Conservation (phyloP, 2,797 vertebrate genomes). For the Eptatretus atami region DNA sequence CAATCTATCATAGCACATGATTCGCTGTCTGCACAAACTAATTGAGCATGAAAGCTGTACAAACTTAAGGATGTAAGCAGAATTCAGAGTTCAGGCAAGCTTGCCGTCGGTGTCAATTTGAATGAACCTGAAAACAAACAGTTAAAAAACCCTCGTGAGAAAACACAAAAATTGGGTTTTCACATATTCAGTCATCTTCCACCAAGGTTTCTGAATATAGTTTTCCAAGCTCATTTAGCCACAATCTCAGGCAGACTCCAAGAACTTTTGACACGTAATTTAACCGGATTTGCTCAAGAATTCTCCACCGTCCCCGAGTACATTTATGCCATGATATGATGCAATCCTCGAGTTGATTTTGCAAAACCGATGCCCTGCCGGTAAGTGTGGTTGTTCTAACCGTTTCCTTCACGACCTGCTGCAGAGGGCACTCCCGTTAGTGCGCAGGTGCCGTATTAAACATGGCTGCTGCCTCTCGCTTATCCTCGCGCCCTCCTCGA, state of each 20-base stretch:
- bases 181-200: too few relatives aligned
- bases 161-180: not conserved
- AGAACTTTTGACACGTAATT: too few relatives aligned
- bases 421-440: conserved; percentile 74
- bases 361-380: too few relatives aligned
- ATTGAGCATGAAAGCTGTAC: not conserved
- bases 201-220: too few relatives aligned
- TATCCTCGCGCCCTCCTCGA: conserved; percentile 36
- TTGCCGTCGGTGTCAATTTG: conserved; percentile 60
- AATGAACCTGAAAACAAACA: conserved; percentile 32
- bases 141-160: not conserved
- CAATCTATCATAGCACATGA: too few relatives aligned
- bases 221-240: too few relatives aligned
- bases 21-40: not conserved
- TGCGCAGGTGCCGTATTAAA: conserved; percentile 79
- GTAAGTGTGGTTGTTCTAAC: not conserved
- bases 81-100: conserved; percentile 80
- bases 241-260: too few relatives aligned
- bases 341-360: too few relatives aligned
- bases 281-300: too few relatives aligned
- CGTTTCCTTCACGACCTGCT: conserved; percentile 25
- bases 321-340: too few relatives aligned
- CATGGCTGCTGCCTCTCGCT: conserved; percentile 39
- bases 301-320: too few relatives aligned
- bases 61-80: conserved; percentile 81